Conservation (phyloP, 2,888 invertebrate species). For the Rhaphigaster nebulosa region DNA sequence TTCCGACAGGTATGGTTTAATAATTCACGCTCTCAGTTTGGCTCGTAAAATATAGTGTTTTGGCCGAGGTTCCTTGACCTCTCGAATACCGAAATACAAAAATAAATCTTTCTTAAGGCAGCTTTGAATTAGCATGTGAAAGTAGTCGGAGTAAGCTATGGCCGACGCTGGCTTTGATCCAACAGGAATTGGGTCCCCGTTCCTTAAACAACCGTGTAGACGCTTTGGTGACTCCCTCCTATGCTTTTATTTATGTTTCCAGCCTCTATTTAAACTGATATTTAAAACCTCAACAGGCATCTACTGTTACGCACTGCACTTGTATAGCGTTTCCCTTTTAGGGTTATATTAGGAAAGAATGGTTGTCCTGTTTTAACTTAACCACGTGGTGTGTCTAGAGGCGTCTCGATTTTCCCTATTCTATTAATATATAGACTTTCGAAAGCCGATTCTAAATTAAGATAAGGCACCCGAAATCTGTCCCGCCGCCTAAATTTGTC, state of each 20-base stretch:
- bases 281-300: conserved; percentile 13
- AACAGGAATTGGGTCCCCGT: not conserved
- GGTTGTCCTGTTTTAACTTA: not conserved
- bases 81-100: not conserved
- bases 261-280: conserved; percentile 17
- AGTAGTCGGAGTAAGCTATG: conserved; percentile 9
- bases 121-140: conserved; percentile 17
- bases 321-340: not conserved
- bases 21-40: not conserved
- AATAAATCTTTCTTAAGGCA: conserved; percentile 4
- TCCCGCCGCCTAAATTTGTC: no score
- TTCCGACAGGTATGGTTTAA: not conserved
- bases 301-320: not conserved
- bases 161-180: not conserved
- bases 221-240: not conserved
- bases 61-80: conserved; percentile 18
- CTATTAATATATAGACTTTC: no score
- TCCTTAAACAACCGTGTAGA: not conserved
- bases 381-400: not conserved
- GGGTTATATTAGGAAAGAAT: not conserved
- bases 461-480: no score
- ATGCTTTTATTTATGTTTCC: not conserved
- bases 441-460: no score
- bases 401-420: not conserved
- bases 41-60: not conserved